Base-by-base conservation (phyloP, 2,113 vertebrate genomes). In the Takifugu flavidus region DNA sequence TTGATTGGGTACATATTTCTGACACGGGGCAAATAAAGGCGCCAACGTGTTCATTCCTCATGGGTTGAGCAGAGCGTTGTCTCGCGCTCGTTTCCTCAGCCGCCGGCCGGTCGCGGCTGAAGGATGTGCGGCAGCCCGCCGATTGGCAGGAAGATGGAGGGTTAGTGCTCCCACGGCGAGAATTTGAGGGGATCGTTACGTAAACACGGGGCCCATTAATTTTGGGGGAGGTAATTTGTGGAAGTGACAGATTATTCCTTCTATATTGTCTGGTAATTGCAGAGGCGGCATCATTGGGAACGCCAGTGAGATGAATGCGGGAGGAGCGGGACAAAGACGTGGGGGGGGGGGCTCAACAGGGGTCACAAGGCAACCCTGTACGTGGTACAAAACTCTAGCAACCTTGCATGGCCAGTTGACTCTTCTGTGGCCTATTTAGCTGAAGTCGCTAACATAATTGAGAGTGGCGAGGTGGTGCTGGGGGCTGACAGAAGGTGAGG, bases 141-240 rank as follows among this genome's bases (percentile, higher is more conserved):
- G 12, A 20, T 25, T 66, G 77, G 58, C 72, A 79, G 68, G 66
- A 82, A 80, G 79, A 87, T 68, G 5, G 67, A 77, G 75, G 63
- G 83, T 70, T 72, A 56, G 54, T 53, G 59, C 46, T 78, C 70
- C 72, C 73, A 57, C 29, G 55, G 81, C 69, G 75, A 77, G 75
- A 78, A 79, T 70, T 82, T 84, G 75, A 82, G 60, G 72, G 72
- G 74, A 81, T 78, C 45, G 75, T 75, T 75, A 72, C 76, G 78
- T 82, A 82, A 80, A 81, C 78, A 80, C 39, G 42, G 74, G 70
- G 43, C 58, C 81, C 65, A 85, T 86, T 82, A 84, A 73, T 60
- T 78, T 71, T 62, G 55, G 67, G 59, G 65, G 63, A 68, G 59
- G 75, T 67, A 67, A 87, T 87, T 77, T 78, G 70, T 53, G 62